These are phyloP conservation scores for Melanotaenia duboulayi DNA, from an alignment of 2,113 vertebrate genomes.

Conservation along the genomic window DNA sequence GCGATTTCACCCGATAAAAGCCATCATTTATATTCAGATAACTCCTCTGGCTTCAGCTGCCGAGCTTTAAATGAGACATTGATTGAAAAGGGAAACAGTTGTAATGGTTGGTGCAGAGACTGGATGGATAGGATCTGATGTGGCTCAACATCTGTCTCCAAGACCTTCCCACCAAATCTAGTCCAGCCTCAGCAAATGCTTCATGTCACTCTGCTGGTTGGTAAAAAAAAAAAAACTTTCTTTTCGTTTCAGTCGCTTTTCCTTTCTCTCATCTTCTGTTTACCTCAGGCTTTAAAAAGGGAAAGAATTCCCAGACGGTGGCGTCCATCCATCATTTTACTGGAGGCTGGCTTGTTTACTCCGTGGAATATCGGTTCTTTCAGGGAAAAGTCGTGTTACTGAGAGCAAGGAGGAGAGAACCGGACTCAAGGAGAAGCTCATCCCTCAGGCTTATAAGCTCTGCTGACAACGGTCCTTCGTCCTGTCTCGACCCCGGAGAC, in stretches of 20 bases:
- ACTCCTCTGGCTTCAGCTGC: neutral
- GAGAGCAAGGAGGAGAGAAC: conserved; percentile 46
- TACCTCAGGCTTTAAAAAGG: conserved; percentile 34
- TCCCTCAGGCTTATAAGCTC: conserved; percentile 32
- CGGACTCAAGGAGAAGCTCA: conserved; percentile 17
- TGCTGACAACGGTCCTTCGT: no score
- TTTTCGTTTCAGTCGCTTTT: neutral
- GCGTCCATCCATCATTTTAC: conserved; percentile 27
- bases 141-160: conserved; percentile 15
- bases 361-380: conserved; percentile 56
- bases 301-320: neutral
- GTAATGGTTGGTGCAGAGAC: neutral
- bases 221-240: neutral
- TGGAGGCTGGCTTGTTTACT: conserved; percentile 69
- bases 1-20: conserved; percentile 44
- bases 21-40: conserved; percentile 18
- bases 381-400: conserved; percentile 43
- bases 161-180: neutral
- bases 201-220: conserved; percentile 9
- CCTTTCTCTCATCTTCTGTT: conserved; percentile 24
- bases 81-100: conserved; percentile 15
- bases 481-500: neutral
- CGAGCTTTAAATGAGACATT: neutral
- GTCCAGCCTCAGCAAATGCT: conserved; percentile 1
- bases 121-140: conserved; percentile 12